These are phyloP conservation scores for Myrmecophaga tridactyla DNA, from an alignment of 2,113 vertebrate genomes.

Conservation along the genomic window DNA sequence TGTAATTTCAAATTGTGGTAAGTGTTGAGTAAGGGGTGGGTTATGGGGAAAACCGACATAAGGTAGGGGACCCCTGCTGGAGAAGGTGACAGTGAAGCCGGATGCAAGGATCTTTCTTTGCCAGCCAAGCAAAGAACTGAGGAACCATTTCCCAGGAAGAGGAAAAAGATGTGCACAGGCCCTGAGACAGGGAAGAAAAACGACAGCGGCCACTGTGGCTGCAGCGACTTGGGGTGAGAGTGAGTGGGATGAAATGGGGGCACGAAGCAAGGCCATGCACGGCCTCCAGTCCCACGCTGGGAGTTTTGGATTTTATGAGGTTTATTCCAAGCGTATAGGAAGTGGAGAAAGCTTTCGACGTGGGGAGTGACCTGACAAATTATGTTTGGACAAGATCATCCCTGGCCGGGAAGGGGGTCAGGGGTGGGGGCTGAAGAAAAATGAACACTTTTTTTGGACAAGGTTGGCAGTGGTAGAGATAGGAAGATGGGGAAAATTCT, in stretches of 20 bases:
- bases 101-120: not conserved
- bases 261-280: no score
- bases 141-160: not conserved
- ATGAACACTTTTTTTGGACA: not conserved
- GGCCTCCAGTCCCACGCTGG: no score
- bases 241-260: not conserved
- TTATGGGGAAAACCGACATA: not conserved
- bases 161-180: not conserved
- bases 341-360: not conserved
- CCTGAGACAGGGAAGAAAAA: not conserved
- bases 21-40: not conserved
- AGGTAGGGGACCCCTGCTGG: no score
- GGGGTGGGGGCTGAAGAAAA: not conserved
- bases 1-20: not conserved
- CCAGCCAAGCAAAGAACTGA: not conserved
- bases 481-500: not conserved
- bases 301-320: not conserved
- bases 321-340: not conserved
- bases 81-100: not conserved
- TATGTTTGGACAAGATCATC: not conserved
- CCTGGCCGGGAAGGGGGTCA: not conserved
- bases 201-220: no score
- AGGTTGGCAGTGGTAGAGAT: not conserved
- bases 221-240: not conserved
- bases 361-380: not conserved